A percentile compares a stretch with the other conserved stretches of the same genome.
phyloP scores from a whole-genome alignment of 2,797 vertebrate species.

The Propithecus deckenii region DNA sequence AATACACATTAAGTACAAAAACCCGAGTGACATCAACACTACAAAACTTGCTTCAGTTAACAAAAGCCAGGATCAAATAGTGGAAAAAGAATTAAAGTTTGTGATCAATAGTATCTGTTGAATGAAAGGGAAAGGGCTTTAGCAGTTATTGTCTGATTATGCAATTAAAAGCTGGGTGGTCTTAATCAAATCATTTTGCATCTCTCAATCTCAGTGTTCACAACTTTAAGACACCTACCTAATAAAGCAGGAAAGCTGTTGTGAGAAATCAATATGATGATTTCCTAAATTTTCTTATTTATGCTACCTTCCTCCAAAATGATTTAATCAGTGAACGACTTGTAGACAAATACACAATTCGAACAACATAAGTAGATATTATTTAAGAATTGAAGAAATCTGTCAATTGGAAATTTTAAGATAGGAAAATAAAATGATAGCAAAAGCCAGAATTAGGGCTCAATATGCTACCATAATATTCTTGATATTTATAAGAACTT shows the following conservation, averaged over 20 bases:
- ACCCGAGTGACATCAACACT: not conserved
- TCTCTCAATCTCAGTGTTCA: not conserved
- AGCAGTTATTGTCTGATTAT: not conserved
- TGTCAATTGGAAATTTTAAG: not conserved
- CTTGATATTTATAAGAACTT: not conserved
- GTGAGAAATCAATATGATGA: not conserved
- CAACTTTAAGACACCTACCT: not conserved
- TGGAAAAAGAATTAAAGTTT: not conserved
- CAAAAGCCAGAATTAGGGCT: not conserved
- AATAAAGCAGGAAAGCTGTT: not conserved
- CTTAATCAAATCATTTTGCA: not conserved
- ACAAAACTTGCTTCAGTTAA: not conserved
- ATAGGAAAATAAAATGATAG: not conserved
- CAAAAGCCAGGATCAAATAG: not conserved
- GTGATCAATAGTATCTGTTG: not conserved
- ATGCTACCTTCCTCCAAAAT: not conserved
- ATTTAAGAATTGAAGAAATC: not conserved
- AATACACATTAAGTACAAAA: not conserved
- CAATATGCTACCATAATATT: not conserved
- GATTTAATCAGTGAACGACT: not conserved
- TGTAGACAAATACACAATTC: not conserved
- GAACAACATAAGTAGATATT: not conserved
- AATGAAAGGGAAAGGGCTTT: not conserved
- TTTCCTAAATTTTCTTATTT: not conserved
- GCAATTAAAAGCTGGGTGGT: not conserved